A percentile compares a stretch with the other conserved stretches of the same genome.
These are phyloP conservation scores for Pelecanus crispus DNA, from an alignment of 2,113 vertebrate species.

Conservation along the genomic window DNA sequence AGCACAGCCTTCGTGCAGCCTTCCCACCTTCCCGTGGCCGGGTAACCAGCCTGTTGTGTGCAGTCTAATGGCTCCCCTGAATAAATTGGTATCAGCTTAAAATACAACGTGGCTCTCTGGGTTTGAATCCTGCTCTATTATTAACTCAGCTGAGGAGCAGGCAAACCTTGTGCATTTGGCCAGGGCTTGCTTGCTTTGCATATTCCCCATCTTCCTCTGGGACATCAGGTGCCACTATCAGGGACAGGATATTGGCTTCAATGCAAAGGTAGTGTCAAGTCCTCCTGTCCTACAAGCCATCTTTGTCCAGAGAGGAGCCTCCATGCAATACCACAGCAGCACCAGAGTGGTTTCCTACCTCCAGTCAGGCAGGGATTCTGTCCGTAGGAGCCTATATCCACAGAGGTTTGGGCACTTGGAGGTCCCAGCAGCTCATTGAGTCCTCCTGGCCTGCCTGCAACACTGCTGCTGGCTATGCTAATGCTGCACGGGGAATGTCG, in stretches of 20 bases:
- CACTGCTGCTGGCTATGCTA: background rate
- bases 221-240: background rate
- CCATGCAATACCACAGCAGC: background rate
- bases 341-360: background rate
- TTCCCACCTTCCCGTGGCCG: background rate
- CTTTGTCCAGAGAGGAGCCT: background rate
- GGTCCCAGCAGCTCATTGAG: background rate
- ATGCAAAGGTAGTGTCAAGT: background rate
- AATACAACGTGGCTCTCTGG: background rate
- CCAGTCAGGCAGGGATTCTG: rapidly evolving
- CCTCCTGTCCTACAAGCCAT: background rate
- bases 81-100: background rate
- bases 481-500: background rate
- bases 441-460: background rate
- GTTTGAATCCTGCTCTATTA: background rate
- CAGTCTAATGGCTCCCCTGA: background rate
- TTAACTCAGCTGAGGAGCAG: background rate
- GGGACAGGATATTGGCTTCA: background rate
- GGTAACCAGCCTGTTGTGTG: background rate
- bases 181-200: background rate
- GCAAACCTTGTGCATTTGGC: background rate
- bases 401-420: background rate
- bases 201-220: background rate
- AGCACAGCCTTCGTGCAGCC: background rate
- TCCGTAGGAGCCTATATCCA: background rate